Conservation (phyloP, 2,797 vertebrate species). For the Poecile montanus region DNA sequence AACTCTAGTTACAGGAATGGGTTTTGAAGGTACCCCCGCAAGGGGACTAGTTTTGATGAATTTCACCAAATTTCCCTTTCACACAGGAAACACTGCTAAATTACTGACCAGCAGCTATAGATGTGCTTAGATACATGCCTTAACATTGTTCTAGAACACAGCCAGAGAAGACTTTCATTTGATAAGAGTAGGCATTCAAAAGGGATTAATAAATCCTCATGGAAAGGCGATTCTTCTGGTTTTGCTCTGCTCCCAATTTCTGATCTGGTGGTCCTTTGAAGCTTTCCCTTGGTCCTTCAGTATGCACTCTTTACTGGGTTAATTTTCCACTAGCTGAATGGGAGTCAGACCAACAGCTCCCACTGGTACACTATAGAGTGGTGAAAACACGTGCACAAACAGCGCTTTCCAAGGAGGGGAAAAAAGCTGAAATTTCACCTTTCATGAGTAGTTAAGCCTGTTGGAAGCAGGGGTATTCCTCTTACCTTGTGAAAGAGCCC, state of each 20-base stretch:
- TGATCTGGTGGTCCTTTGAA: not conserved
- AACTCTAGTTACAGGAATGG: not conserved
- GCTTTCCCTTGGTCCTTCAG: not conserved
- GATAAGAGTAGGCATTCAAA: not conserved
- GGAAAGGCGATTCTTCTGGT: not conserved
- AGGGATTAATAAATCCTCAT: not conserved
- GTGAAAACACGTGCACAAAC: not conserved
- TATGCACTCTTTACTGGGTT: not conserved
- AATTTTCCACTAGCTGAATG: not conserved
- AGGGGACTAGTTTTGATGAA: not conserved
- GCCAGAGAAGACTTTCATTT: not conserved
- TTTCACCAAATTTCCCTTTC: not conserved
- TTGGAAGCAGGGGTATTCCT: not conserved
- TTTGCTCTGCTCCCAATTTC: not conserved
- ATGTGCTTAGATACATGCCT: not conserved
- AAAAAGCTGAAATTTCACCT: not conserved
- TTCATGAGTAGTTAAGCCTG: not conserved
- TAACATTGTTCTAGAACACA: not conserved
- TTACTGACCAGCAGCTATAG: not conserved
- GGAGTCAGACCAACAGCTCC: not conserved
- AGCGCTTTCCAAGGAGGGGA: not conserved
- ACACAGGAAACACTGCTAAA: not conserved
- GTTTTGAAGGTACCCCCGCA: not conserved
- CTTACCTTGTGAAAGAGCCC: not conserved
- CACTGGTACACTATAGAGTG: not conserved